These are phyloP conservation scores for Bimastos eiseni DNA, from an alignment of 2,888 invertebrate species.

Conservation along the genomic window DNA sequence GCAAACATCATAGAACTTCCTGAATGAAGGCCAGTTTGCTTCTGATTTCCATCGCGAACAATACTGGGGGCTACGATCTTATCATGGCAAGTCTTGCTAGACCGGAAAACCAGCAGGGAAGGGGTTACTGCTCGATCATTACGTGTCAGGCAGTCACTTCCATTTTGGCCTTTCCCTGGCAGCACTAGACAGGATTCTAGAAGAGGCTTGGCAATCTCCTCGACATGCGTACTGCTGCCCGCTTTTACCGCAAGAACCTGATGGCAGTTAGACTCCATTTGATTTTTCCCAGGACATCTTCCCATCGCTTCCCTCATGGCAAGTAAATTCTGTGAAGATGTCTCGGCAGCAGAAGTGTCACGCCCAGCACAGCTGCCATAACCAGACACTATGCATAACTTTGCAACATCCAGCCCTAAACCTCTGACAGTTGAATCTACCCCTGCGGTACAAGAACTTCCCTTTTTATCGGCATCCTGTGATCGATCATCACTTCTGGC, in stretches of 20 bases:
- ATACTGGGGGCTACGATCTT: neutral
- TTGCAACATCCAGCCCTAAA: neutral
- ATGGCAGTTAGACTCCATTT: neutral
- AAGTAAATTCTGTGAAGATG: neutral
- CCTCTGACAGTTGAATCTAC: neutral
- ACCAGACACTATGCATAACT: neutral
- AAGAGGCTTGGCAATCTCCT: neutral
- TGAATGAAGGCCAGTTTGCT: neutral
- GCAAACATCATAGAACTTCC: neutral
- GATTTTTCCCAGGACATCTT: neutral
- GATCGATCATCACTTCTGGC: neutral
- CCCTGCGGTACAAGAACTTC: neutral
- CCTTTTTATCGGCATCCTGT: neutral
- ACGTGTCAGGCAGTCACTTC: neutral
- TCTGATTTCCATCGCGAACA: neutral
- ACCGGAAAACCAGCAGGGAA: neutral
- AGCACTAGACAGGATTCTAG: neutral
- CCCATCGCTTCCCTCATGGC: neutral
- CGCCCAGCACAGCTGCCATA: neutral
- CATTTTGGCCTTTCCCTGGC: constrained; percentile 3
- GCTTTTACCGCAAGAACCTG: neutral
- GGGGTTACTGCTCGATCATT: neutral
- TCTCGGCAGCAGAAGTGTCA: neutral
- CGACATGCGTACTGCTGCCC: neutral
- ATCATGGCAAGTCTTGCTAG: constrained; percentile 13